Evolutionary conservation across 2,113 vertebrate genomes (phyloP), one percentile per base, ranked within the genome.

Genomic region (Tursiops truncatus): DNA sequence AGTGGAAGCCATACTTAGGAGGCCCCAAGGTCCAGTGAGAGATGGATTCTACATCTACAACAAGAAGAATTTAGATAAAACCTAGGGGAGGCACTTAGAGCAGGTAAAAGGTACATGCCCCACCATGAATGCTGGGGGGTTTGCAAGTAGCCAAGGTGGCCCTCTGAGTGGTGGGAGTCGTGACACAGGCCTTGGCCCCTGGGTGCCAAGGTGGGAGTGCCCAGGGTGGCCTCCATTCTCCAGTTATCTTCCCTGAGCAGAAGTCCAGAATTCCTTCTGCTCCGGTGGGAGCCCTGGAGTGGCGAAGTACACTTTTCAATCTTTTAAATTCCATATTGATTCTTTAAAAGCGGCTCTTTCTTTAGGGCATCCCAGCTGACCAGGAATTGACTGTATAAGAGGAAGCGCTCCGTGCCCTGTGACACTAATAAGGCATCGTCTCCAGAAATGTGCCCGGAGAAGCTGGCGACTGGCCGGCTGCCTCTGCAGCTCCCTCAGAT

Each of bases 361-460:
- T 47, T 5, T 25, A 9, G 1, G 0, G 50, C 28, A 12, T 56
- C 33, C 20, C 60, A 62, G 31, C 62, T 2, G 28, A 18, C 3
- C 38, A 56, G 31, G 38, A 65, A 50, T 28, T 41, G 58, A 38
- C 31, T 0, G 2, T 0, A 0, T 1, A 12, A 18, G 65, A 13
- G 36, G 8, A 41, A 33, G 33, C 15, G 0, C 53, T 36, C 26
- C 0, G 0, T 77, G n/a, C 63, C 4, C 18, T 21, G 70, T 3
- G 3, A 21, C 17, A 8, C 79, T 83, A 4, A 2, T 20, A 21
- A 93, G 92, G 18, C 10, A 0, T 36, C 0, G 1, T 47, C 26
- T 91, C 38, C 58, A 0, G 7, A 81, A 89, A 83, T 23, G 41
- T 28, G 28, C 41, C 41, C 2, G 3, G 1, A 41, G 1, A 81